phyloP scores from a whole-genome alignment of 2,797 vertebrate species.

The Apodemus agrarius region DNA sequence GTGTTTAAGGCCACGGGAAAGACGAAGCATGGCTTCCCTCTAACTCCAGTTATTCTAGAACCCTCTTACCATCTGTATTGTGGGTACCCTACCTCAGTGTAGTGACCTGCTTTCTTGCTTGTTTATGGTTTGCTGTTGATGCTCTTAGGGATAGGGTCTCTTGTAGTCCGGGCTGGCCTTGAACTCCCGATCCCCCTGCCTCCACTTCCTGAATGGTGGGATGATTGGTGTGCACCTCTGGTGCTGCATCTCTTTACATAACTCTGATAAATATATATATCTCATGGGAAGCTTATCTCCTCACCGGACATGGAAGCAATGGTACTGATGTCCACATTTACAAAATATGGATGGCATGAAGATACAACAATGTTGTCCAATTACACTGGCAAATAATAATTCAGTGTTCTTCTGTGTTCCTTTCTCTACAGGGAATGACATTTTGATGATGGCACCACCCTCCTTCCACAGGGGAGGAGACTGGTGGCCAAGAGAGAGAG shows the following conservation, averaged over 20 bases:
- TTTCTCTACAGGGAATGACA: not conserved
- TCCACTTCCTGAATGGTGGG: not conserved
- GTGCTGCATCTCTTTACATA: not conserved
- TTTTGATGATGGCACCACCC: not conserved
- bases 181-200: not conserved
- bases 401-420: not conserved
- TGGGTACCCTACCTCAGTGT: not conserved
- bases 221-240: not conserved
- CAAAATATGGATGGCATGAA: not conserved
- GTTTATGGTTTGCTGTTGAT: not conserved
- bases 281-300: not conserved
- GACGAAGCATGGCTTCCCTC: accelerated
- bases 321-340: too few relatives aligned
- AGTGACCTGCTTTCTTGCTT: not conserved
- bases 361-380: not conserved
- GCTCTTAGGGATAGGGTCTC: not conserved
- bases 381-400: not conserved
- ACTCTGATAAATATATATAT: not conserved
- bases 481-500: too few relatives aligned
- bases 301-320: not conserved
- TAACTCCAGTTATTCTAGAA: not conserved
- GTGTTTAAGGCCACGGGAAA: not conserved
- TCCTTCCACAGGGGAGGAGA: accelerated
- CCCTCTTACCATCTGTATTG: too few relatives aligned
- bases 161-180: not conserved